phyloP scores from a whole-genome alignment of 1,140 invertebrate species.

The Geopemphigus sp. region DNA sequence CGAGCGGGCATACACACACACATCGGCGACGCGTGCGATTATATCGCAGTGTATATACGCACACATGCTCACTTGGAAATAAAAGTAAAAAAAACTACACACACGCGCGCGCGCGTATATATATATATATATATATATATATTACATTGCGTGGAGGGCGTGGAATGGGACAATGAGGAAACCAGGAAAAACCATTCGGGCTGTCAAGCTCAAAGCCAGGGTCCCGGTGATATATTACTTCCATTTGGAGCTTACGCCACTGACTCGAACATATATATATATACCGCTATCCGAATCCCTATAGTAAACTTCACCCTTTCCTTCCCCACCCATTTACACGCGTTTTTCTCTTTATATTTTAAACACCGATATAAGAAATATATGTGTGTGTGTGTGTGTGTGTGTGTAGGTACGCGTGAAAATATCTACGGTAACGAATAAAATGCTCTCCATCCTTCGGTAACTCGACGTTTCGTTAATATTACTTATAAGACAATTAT shows the following conservation, averaged over 20 bases:
- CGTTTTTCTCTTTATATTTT: slow-evolving; percentile 44
- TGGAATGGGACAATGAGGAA: slow-evolving; percentile 42
- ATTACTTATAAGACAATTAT: no score
- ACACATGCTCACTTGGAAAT: not conserved
- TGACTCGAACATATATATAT: not conserved
- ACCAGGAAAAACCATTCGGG: slow-evolving; percentile 55
- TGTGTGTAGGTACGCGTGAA: slow-evolving; percentile 13
- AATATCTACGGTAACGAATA: slow-evolving; percentile 3
- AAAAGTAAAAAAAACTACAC: no score
- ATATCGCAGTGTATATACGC: no score
- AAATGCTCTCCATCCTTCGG: no score
- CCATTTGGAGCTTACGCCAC: slow-evolving; percentile 53
- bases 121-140: not conserved
- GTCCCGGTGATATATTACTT: slow-evolving; percentile 56
- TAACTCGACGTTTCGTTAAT: no score
- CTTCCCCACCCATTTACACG: slow-evolving; percentile 24
- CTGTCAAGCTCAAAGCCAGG: slow-evolving; percentile 56
- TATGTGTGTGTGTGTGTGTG: not conserved
- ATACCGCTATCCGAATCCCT: slow-evolving; percentile 39
- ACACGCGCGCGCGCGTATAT: slow-evolving; percentile 1
- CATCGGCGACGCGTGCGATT: not conserved
- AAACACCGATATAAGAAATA: slow-evolving; percentile 45
- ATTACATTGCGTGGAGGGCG: not conserved
- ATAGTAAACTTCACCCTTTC: slow-evolving; percentile 49
- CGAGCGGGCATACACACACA: not conserved